phyloP scores from a whole-genome alignment of 2,888 invertebrate genomes.

The Drosophila nigritarsus region DNA sequence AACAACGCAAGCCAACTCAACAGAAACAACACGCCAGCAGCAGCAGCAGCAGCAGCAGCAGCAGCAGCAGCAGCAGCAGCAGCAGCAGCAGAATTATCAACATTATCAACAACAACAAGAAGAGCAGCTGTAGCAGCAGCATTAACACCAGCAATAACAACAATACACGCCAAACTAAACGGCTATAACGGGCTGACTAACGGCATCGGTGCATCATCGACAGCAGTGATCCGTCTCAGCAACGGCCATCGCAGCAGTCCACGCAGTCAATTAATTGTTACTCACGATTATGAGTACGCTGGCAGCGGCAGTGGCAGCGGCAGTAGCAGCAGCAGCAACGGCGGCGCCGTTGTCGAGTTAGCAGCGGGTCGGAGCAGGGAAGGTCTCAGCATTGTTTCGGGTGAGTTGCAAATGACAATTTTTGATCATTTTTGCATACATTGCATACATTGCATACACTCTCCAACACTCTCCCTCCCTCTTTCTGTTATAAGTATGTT shows the following conservation, averaged over 20 bases:
- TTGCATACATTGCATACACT: not conserved
- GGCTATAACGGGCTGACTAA: constrained; percentile 53
- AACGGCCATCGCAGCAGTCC: constrained; percentile 47
- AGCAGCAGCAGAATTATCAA: constrained; percentile 31
- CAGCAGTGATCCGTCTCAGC: constrained; percentile 20
- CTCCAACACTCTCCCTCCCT: not conserved
- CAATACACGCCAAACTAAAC: constrained; percentile 47
- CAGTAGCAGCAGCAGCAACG: constrained; percentile 25
- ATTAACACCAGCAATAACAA: constrained; percentile 25
- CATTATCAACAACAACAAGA: constrained; percentile 56
- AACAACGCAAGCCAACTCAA: constrained; percentile 72
- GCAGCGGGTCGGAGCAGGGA: constrained; percentile 57
- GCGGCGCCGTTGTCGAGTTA: constrained; percentile 35
- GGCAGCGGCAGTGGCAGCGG: constrained; percentile 38
- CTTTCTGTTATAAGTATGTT: not conserved
- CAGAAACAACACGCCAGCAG: constrained; percentile 62
- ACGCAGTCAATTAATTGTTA: constrained; percentile 54
- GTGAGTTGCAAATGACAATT: constrained; percentile 58
- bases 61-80: constrained; percentile 43
- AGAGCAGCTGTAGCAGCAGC: constrained; percentile 36
- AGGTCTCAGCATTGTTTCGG: constrained; percentile 67
- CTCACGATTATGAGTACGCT: constrained; percentile 55
- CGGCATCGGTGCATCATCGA: constrained; percentile 43
- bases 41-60: constrained; percentile 46
- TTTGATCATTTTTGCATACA: not conserved